Evolutionary conservation across 2,888 invertebrate species (phyloP).

Genomic region (Ormyrus pomaceus): DNA sequence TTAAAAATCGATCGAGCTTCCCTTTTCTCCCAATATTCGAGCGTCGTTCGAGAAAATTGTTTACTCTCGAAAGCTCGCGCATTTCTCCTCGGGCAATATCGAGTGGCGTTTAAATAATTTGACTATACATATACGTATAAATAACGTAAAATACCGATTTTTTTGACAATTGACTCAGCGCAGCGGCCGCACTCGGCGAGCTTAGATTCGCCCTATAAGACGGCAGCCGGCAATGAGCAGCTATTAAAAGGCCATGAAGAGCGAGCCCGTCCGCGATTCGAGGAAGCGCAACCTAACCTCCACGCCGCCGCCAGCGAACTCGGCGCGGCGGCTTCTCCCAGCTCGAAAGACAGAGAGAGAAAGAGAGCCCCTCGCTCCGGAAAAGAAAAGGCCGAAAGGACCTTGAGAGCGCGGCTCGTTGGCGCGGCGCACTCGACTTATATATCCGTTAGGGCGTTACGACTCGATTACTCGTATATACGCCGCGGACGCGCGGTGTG

Average conservation of each 20-base stretch:
- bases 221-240: no score
- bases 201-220: no score
- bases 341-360: not conserved
- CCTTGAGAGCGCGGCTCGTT: slow-evolving; percentile 6
- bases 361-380: slow-evolving; percentile 5
- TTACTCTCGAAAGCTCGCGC: not conserved
- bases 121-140: no score
- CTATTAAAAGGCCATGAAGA: no score
- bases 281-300: not conserved
- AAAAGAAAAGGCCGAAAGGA: slow-evolving; percentile 6
- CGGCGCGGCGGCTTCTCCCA: no score
- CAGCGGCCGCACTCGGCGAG: no score
- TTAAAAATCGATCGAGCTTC: slow-evolving; percentile 22
- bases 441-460: slow-evolving; percentile 52
- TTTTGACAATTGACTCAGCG: no score
- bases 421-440: slow-evolving; percentile 24
- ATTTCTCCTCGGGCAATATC: no score
- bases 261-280: not conserved
- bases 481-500: not conserved
- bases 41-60: not conserved
- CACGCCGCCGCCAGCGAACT: not conserved
- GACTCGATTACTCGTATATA: slow-evolving; percentile 47
- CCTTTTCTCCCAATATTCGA: not conserved
- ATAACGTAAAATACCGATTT: no score
- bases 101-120: no score